These are phyloP conservation scores for Eucera pruinosa DNA, from an alignment of 2,888 invertebrate genomes.

Conservation along the genomic window DNA sequence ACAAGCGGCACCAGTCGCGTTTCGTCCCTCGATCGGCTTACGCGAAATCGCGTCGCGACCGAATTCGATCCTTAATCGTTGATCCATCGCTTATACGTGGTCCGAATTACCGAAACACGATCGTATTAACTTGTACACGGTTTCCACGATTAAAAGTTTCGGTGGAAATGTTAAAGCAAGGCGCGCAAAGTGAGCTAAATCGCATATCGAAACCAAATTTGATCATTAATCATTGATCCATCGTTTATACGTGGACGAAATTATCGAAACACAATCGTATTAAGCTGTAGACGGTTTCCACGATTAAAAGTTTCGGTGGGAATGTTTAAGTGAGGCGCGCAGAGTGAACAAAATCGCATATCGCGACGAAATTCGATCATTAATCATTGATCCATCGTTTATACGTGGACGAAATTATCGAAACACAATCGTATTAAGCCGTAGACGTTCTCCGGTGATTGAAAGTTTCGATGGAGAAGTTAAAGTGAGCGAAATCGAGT, in stretches of 20 bases:
- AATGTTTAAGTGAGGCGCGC: too few species aligned
- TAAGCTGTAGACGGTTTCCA: neutral
- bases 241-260: neutral
- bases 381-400: neutral
- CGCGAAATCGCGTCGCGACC: conserved; percentile 14
- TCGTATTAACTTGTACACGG: neutral
- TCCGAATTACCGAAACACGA: too few species aligned
- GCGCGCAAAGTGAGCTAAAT: conserved; percentile 9
- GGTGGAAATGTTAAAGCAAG: too few species aligned
- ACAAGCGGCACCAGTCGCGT: conserved; percentile 60
- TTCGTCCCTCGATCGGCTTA: conserved; percentile 52
- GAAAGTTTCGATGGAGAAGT: too few species aligned
- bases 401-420: neutral
- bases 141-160: neutral
- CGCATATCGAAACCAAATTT: neutral
- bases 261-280: too few species aligned
- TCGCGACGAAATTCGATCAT: too few species aligned
- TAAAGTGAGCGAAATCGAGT: too few species aligned
- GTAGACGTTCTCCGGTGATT: neutral
- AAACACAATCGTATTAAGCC: too few species aligned
- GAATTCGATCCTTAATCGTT: neutral
- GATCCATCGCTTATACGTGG: neutral
- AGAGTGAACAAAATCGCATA: conserved; percentile 9
- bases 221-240: neutral
- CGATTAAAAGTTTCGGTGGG: neutral